These are phyloP conservation scores for Albula goreensis DNA, from an alignment of 2,113 vertebrate species.

Conservation along the genomic window DNA sequence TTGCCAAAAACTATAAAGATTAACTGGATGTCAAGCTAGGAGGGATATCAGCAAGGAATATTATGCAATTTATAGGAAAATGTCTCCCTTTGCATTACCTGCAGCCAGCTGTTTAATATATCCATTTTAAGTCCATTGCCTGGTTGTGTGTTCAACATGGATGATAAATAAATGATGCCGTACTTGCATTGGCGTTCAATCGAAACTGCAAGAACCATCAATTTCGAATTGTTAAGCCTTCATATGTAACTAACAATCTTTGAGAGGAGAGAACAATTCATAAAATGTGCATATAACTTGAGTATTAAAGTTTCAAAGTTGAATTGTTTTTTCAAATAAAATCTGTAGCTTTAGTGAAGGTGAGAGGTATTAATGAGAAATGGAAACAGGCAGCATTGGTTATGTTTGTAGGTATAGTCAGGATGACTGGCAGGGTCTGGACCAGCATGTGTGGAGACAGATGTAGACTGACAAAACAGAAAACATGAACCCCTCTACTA, in stretches of 20 bases:
- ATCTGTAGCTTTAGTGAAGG: background rate
- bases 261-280: background rate
- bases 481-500: background rate
- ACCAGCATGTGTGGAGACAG: background rate
- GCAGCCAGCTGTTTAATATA: background rate
- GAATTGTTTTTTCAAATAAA: background rate
- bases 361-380: background rate
- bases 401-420: background rate
- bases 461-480: background rate
- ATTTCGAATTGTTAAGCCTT: background rate
- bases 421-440: background rate
- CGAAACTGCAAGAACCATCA: too few species aligned
- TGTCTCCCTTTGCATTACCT: background rate
- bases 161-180: too few species aligned
- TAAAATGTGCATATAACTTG: background rate
- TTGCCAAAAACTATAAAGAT: background rate
- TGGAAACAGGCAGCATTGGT: background rate
- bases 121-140: too few species aligned
- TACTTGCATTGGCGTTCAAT: too few species aligned
- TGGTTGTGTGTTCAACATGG: too few species aligned
- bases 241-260: background rate
- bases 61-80: background rate
- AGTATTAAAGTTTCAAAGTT: background rate
- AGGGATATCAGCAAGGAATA: background rate
- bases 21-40: background rate